Percentiles rank a stretch among this genome's conserved stretches.
These are phyloP conservation scores for Chloromyia formosa DNA, from an alignment of 2,888 invertebrate genomes.

Conservation along the genomic window DNA sequence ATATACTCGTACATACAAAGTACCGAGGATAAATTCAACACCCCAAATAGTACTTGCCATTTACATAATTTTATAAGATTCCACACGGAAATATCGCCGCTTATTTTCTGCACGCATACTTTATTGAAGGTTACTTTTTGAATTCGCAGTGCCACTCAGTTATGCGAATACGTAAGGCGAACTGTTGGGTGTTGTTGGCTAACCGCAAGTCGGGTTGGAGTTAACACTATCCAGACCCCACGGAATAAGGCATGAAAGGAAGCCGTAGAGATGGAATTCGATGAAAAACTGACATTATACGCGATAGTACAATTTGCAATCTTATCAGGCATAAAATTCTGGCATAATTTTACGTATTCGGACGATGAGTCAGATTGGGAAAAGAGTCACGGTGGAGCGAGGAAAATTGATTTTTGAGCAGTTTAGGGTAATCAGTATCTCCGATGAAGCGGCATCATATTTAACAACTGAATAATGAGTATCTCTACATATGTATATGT, in stretches of 20 bases:
- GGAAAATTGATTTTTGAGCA: no score
- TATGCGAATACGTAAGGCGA: not conserved
- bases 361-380: no score
- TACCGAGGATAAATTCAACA: constrained; percentile 1
- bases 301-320: not conserved
- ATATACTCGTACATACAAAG: no score
- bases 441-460: no score
- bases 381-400: no score
- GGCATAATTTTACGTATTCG: no score
- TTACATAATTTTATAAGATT: constrained; percentile 34
- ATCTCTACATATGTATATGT: no score
- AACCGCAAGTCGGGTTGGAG: not conserved
- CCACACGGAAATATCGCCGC: constrained; percentile 23
- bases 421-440: no score
- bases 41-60: constrained; percentile 25
- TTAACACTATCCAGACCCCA: no score
- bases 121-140: not conserved
- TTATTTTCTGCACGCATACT: not conserved
- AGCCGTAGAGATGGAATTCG: no score
- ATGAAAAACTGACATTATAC: not conserved
- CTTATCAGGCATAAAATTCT: not conserved
- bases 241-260: no score
- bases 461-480: no score
- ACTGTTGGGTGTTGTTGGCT: not conserved
- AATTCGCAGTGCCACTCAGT: not conserved